Base-by-base conservation (phyloP, 37 sponge, comb jelly and placozoan species). In the Cladorhizidae sp. region DNA sequence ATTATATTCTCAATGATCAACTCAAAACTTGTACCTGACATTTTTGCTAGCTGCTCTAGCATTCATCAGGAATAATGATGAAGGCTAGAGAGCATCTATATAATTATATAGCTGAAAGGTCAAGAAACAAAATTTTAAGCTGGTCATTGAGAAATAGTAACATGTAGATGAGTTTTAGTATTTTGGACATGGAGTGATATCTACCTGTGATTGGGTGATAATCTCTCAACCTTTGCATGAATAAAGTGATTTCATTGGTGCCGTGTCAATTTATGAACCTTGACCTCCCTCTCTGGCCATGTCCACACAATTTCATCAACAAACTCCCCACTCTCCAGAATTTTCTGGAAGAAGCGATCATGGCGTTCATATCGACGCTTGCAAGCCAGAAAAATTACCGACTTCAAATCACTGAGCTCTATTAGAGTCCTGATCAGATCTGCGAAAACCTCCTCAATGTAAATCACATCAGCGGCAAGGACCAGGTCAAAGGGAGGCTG, bases 391-490 rank as follows among this genome's bases (percentile, higher is more conserved):
- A 81, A 49, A 1, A 90, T 70, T 3, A 64, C 40, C 22, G 77
- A 84, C 0, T 78, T 25, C 0, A 8, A 29, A 21, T 57, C 49
- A 55, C 81, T 75, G 40, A 92, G 74, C 18, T 84, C 76, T 28
- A 18, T 42, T 33, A 92, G 42, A 55, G 89, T 70, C 33, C 64
- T 43, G 42, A 91, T 58, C 39, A 91, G 74, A 0, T 56, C 31
- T 33, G 59, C 58, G 29, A 83, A 91, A 2, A 75, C 74, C 22
- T 87, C 82, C 43, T 88, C 85, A 0, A 79, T 70, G 61, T 92
- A 92, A 18, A 92, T 52, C 11, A 92, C 83, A 81, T 92, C 93
- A 23, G 93, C 88, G 5, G 91, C 93, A 3, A 92, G 74, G 15
- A 92, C 56, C 36, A 92, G 61, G 42, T 92, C 93, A 67, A 29